Conservation (phyloP, 1,140 invertebrate genomes). For the Stegodyphus dumicola region DNA sequence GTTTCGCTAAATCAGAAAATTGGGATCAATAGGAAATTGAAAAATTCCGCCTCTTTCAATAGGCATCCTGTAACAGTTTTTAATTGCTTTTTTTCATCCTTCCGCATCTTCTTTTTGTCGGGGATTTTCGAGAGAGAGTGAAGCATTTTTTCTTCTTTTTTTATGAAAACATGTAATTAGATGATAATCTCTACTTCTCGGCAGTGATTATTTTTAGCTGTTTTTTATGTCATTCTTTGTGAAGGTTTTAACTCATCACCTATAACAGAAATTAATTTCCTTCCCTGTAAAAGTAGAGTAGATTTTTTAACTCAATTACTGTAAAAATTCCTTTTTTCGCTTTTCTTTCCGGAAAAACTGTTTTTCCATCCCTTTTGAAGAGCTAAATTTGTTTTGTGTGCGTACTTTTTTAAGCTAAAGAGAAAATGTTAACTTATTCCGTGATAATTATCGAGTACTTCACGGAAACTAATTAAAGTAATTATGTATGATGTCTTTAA, state of each 20-base stretch:
- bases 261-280: conserved; percentile 60
- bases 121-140: background rate
- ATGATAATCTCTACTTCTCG: conserved; percentile 54
- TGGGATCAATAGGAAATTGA: conserved; percentile 58
- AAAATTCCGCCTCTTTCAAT: conserved; percentile 44
- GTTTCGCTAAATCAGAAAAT: conserved; percentile 46
- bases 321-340: conserved; percentile 11
- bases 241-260: conserved; percentile 58
- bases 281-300: conserved; percentile 32
- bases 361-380: conserved; percentile 18
- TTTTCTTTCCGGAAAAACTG: background rate
- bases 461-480: conserved; percentile 51
- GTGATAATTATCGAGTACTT: conserved; percentile 35
- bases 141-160: conserved; percentile 11
- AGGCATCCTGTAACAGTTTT: conserved; percentile 58
- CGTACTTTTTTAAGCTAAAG: conserved; percentile 11
- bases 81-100: conserved; percentile 59
- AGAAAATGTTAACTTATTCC: conserved; percentile 29
- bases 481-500: conserved; percentile 58
- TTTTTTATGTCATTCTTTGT: conserved; percentile 47
- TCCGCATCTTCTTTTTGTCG: background rate
- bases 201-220: conserved; percentile 40
- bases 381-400: conserved; percentile 47
- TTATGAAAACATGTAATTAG: conserved; percentile 57
- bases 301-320: conserved; percentile 61